Conservation (phyloP, 2,888 invertebrate genomes). For the Pelosia muscerda region DNA sequence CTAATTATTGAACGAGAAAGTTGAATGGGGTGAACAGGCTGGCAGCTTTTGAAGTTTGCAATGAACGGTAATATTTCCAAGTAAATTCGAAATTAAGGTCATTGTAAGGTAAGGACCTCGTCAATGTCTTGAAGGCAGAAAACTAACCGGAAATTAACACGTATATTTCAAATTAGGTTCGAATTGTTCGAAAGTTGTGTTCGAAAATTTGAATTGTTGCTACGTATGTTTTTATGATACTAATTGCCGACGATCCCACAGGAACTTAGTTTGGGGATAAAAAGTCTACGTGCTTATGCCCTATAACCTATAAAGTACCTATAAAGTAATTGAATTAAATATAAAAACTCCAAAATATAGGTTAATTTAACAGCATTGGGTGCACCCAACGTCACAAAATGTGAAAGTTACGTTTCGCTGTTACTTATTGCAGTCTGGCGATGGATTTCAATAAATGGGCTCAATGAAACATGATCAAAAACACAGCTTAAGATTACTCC, state of each 20-base stretch:
- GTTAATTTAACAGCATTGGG: not conserved
- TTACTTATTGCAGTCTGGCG: not conserved
- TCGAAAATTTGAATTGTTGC: not conserved
- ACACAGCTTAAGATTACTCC: not conserved
- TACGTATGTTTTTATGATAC: not conserved
- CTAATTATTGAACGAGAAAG: conserved; percentile 15
- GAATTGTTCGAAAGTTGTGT: too few species aligned
- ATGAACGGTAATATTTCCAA: conserved; percentile 1
- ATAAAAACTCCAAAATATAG: not conserved
- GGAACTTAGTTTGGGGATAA: not conserved
- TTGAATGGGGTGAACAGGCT: not conserved
- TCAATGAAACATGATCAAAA: not conserved
- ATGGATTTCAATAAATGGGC: not conserved
- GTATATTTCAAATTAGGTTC: not conserved
- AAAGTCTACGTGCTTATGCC: too few species aligned
- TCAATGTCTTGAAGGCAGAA: not conserved
- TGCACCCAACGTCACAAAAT: not conserved
- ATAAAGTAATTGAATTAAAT: too few species aligned
- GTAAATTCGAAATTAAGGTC: conserved; percentile 1
- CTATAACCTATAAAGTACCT: too few species aligned
- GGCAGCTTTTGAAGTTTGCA: not conserved
- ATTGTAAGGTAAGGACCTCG: not conserved
- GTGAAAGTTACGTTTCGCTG: not conserved
- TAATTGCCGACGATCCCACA: not conserved
- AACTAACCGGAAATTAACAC: not conserved